phyloP scores from a whole-genome alignment of 2,888 invertebrate species.

The Automeris io region DNA sequence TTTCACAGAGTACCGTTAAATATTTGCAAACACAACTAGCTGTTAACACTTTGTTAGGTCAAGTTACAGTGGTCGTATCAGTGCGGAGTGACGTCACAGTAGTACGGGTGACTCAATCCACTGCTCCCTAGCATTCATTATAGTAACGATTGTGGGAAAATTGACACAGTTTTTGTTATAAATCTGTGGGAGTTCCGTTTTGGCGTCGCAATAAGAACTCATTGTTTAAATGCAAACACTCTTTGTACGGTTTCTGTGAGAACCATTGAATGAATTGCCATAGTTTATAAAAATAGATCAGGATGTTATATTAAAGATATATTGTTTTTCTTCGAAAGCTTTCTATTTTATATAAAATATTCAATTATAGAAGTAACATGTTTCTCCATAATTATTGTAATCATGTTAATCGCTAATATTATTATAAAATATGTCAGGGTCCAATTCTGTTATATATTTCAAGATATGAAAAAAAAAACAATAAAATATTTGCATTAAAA shows the following conservation, averaged over 20 bases:
- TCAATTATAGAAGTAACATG: too few species aligned
- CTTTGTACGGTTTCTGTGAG: slow-evolving; percentile 18
- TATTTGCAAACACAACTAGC: background rate
- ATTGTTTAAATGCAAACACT: slow-evolving; percentile 33
- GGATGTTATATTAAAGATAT: background rate
- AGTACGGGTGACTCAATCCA: slow-evolving; percentile 53
- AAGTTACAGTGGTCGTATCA: slow-evolving; percentile 29
- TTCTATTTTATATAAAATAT: too few species aligned
- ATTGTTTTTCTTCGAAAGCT: too few species aligned
- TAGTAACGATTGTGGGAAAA: slow-evolving; percentile 69
- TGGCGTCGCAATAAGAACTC: slow-evolving; percentile 40
- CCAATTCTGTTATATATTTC: too few species aligned
- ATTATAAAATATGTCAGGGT: too few species aligned
- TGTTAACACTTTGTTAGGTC: slow-evolving; percentile 21
- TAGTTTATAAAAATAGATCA: slow-evolving; percentile 13
- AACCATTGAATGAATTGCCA: slow-evolving; percentile 11
- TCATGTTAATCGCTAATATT: too few species aligned
- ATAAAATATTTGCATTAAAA: too few species aligned
- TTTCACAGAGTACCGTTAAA: slow-evolving; percentile 7
- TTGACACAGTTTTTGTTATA: slow-evolving; percentile 64
- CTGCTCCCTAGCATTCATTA: slow-evolving; percentile 57
- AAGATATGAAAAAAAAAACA: too few species aligned
- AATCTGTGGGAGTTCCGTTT: slow-evolving; percentile 72
- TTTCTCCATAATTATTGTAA: too few species aligned
- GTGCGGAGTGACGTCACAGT: slow-evolving; percentile 44